A percentile compares a stretch with the other conserved stretches of the same genome.
Conservation (phyloP, 2,888 invertebrate species). For the Tachina grossa region DNA sequence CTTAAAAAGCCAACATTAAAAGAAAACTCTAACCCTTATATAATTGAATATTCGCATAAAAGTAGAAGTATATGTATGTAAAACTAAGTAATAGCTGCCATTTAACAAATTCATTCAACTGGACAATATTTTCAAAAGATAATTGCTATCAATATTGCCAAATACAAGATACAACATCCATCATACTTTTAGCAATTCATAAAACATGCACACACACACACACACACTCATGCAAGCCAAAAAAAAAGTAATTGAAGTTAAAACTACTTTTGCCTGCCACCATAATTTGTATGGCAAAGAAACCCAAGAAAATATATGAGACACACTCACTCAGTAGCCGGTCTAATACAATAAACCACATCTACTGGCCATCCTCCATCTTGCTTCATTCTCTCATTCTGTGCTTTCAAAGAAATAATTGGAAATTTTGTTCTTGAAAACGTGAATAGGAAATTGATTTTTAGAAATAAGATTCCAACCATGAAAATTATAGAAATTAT, state of each 20-base stretch:
- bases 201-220: neutral
- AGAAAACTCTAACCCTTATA: conserved; percentile 69
- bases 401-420: conserved; percentile 40
- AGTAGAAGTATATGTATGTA: neutral
- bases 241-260: conserved; percentile 60
- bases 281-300: conserved; percentile 51
- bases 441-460: conserved; percentile 55
- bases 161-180: conserved; percentile 67
- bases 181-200: conserved; percentile 3
- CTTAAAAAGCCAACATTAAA: conserved; percentile 61
- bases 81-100: conserved; percentile 41
- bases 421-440: conserved; percentile 47
- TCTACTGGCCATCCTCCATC: conserved; percentile 29
- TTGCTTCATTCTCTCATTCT: neutral
- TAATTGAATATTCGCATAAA: conserved; percentile 40
- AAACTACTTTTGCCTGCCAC: conserved; percentile 58
- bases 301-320: conserved; percentile 41
- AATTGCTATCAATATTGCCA: conserved; percentile 80
- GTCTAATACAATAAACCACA: conserved; percentile 62
- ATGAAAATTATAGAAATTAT: neutral
- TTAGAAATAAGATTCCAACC: neutral
- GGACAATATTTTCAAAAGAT: conserved; percentile 78
- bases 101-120: conserved; percentile 70
- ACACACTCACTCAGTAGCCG: conserved; percentile 33
- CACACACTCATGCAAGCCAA: neutral